phyloP scores from a whole-genome alignment of 2,113 vertebrate genomes.

The Zosterops hypoxanthus region DNA sequence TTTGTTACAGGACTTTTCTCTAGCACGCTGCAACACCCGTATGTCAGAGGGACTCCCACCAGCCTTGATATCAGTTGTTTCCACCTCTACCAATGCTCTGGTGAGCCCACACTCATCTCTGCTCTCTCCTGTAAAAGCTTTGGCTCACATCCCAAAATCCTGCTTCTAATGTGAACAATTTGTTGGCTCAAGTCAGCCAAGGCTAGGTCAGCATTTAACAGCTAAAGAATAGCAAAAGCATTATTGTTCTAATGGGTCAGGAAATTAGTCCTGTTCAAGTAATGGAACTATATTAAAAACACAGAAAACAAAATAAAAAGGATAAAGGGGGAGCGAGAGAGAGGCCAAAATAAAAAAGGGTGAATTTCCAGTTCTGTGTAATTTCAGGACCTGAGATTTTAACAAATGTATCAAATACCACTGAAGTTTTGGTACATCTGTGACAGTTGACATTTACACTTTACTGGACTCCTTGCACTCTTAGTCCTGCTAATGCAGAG shows the following conservation, averaged over 20 bases:
- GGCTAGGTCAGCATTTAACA: background rate
- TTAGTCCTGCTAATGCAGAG: background rate
- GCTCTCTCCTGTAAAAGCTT: background rate
- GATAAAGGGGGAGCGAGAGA: background rate
- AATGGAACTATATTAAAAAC: background rate
- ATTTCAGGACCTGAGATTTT: background rate
- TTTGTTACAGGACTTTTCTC: background rate
- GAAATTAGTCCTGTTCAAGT: slow-evolving; percentile 4
- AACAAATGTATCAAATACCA: background rate
- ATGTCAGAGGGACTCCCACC: background rate
- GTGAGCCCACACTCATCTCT: background rate
- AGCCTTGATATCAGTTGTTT: background rate
- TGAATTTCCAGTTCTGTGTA: background rate
- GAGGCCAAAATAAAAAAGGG: background rate
- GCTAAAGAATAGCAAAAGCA: background rate
- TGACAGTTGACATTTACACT: background rate
- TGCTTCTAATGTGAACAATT: background rate
- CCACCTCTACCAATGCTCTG: background rate
- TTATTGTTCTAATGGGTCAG: background rate
- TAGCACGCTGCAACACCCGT: no score
- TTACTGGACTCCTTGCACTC: background rate
- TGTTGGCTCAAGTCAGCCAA: background rate
- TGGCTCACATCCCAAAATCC: background rate
- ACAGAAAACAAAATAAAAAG: background rate
- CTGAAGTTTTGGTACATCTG: background rate